Evolutionary conservation across 2,888 invertebrate genomes (phyloP), one percentile per base, ranked within the genome.

Genomic region (Philaethria dido): DNA sequence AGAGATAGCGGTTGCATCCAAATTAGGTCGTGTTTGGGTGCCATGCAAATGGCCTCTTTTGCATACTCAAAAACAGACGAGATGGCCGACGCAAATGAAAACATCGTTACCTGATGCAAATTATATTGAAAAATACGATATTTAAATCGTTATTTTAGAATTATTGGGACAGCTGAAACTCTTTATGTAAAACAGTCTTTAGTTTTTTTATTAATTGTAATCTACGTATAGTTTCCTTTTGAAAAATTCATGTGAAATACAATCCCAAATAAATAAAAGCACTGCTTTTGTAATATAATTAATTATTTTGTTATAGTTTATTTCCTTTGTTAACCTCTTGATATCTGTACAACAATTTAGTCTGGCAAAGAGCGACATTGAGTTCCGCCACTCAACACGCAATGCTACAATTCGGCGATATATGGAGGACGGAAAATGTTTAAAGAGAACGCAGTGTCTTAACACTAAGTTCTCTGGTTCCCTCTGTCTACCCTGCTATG

Each of bases 1-100:
- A 71, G 80, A 87, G 88, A 91, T 88, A 89, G 80, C 82, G 81
- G 81, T 78, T 78, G 87, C 83, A 87, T 85, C 88, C 92, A 92
- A 92, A 89, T 74, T 73, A 72, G 72, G 73, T 65, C 65, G 69
- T 70, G 68, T 72, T 74, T 71, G 57, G 69, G 69, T 65, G 65
- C 69, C 48, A 74, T 74, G 73, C 74, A 77, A 92, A 92, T 90
- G 77, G 73, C 76, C 76, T 83, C 64, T 76, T 89, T 91, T 89
- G 88, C 89, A 89, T 90, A 86, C 81, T 75, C 66, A 60, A 64
- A 67, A 69, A 73, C 66, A 62, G 62, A 68, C 62, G 63, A 64
- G 67, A 72, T 64, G 62, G 64, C 66, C 59, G 69, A 65, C 57
- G 64, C 64, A 67, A 64, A 69, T 65, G 70, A 69, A 63, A 70